phyloP scores from a whole-genome alignment of 2,797 vertebrate species.

The Chelidonichthys spinosus region DNA sequence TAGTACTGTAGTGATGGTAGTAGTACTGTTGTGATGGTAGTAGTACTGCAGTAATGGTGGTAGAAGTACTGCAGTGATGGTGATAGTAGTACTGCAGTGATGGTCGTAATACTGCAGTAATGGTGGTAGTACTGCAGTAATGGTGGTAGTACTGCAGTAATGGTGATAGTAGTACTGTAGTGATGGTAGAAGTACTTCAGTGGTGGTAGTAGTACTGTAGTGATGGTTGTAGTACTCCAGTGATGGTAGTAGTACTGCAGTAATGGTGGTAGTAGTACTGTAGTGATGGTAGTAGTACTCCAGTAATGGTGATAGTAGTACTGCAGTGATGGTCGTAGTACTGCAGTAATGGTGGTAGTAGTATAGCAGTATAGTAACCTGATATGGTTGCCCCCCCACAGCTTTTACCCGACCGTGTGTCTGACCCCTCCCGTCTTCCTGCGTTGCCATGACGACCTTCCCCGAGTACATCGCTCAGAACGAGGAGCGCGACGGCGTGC shows the following conservation, averaged over 20 bases:
- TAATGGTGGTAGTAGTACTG: neutral
- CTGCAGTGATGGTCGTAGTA: neutral
- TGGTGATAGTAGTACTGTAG: neutral
- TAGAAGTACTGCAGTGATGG: neutral
- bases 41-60: neutral
- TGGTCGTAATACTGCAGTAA: neutral
- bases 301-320: neutral
- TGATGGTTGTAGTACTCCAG: neutral
- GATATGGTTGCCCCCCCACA: neutral
- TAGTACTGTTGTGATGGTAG: neutral
- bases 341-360: neutral
- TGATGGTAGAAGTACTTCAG: neutral
- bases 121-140: neutral
- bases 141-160: neutral
- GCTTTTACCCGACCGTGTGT: conserved; percentile 9
- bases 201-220: neutral
- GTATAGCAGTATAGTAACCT: neutral
- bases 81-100: neutral
- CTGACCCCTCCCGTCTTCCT: neutral
- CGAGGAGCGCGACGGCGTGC: conserved; percentile 95
- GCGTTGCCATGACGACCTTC: conserved; percentile 92
- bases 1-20: neutral
- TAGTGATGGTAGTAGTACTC: neutral
- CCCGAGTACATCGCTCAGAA: conserved; percentile 97
- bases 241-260: neutral